A percentile compares a stretch with the other conserved stretches of the same genome.
Conservation (phyloP, 1,140 invertebrate genomes). For the Panulirus ornatus region DNA sequence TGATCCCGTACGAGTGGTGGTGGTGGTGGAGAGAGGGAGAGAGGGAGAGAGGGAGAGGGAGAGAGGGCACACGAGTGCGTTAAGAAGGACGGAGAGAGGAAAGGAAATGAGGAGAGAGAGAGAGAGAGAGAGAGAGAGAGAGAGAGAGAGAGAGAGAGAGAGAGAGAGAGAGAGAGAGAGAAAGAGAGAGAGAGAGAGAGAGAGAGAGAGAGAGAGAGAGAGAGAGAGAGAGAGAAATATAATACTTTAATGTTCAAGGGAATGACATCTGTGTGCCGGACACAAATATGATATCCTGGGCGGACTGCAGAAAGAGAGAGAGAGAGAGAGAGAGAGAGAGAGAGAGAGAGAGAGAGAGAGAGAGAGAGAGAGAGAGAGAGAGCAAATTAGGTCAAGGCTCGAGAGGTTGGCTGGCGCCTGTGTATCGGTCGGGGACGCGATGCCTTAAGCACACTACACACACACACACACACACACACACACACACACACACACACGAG, state of each 20-base stretch:
- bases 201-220: constrained; percentile 7
- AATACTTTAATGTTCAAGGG: no score
- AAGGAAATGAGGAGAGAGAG: not conserved
- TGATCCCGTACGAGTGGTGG: constrained; percentile 30
- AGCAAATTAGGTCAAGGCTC: no score
- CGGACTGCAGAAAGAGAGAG: constrained; percentile 1
- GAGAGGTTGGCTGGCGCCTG: no score
- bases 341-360: constrained; percentile 4
- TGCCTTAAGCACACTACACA: no score
- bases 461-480: no score
- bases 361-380: not conserved
- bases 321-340: constrained; percentile 7
- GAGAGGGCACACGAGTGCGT: no score
- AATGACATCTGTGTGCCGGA: no score
- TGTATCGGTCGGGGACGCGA: no score
- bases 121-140: not conserved
- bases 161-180: not conserved
- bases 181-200: not conserved
- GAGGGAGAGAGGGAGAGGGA: constrained; percentile 47
- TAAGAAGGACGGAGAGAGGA: not conserved
- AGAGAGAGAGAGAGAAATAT: constrained; percentile 7
- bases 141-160: not conserved
- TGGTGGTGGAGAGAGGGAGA: constrained; percentile 2
- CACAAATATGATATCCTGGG: no score
- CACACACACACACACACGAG: no score